Conservation (phyloP, 2,888 invertebrate species). For the Amorpha juglandis region DNA sequence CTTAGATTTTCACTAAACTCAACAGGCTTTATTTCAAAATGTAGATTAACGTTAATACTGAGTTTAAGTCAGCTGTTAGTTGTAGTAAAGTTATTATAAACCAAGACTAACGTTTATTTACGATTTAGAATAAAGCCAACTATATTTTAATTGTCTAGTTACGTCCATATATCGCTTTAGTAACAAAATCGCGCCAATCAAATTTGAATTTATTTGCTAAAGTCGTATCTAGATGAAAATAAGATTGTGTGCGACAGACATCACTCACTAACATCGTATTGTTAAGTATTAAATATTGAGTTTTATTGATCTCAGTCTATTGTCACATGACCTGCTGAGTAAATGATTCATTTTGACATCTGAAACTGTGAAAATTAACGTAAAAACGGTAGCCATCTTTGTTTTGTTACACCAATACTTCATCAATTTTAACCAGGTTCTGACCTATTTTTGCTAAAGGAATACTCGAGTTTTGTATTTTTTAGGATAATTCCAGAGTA, state of each 20-base stretch:
- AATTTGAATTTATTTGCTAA: slow-evolving; percentile 37
- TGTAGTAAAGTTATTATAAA: neutral
- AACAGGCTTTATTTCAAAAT: too few relatives aligned
- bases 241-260: slow-evolving; percentile 37
- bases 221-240: neutral
- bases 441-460: too few relatives aligned
- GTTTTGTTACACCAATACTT: neutral
- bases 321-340: slow-evolving; percentile 72
- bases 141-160: neutral
- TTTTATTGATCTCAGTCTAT: slow-evolving; percentile 81
- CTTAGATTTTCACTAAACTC: too few relatives aligned
- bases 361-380: neutral
- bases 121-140: too few relatives aligned
- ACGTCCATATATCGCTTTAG: slow-evolving; percentile 21
- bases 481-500: too few relatives aligned
- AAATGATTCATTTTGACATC: slow-evolving; percentile 58
- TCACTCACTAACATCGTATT: slow-evolving; percentile 71
- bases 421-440: too few relatives aligned
- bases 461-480: too few relatives aligned
- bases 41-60: too few relatives aligned
- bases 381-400: neutral
- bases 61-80: too few relatives aligned
- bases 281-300: slow-evolving; percentile 81
- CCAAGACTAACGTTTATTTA: too few relatives aligned
- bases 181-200: slow-evolving; percentile 45